phyloP scores from a whole-genome alignment of 2,113 vertebrate genomes.

The Varanus salvator region DNA sequence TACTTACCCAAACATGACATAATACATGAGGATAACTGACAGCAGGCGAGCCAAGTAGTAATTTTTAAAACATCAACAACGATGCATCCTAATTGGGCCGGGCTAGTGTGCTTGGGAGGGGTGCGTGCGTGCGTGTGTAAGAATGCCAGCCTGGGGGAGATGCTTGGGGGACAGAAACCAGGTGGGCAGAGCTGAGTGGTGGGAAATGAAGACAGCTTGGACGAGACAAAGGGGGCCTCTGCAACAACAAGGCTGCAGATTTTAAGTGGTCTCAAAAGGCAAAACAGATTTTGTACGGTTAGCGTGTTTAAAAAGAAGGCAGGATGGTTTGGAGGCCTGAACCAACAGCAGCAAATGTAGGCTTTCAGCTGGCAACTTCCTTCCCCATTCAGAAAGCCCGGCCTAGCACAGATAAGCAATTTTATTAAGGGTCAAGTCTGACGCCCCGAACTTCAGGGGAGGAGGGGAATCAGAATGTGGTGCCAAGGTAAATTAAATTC shows the following conservation, averaged over 20 bases:
- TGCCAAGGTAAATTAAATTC: not conserved
- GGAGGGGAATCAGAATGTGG: not conserved
- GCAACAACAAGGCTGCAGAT: constrained; percentile 4
- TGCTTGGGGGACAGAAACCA: not conserved
- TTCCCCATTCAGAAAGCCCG: not conserved
- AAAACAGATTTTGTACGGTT: not conserved
- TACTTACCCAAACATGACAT: constrained; percentile 9
- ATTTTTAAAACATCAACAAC: constrained; percentile 7
- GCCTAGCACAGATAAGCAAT: not conserved
- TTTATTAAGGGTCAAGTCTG: not conserved
- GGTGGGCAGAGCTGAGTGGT: not conserved
- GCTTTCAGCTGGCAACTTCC: not conserved
- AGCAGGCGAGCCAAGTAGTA: not conserved
- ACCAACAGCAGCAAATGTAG: not conserved
- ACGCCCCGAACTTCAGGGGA: not conserved
- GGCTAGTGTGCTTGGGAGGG: not conserved
- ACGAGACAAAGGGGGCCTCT: not conserved
- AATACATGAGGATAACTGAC: not conserved
- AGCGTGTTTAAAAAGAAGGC: not conserved
- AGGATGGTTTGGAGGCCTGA: not conserved
- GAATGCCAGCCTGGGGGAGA: not conserved
- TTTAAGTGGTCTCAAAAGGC: constrained; percentile 6
- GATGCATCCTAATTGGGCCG: not conserved
- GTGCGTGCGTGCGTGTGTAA: not conserved
- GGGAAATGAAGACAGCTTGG: constrained; percentile 18